phyloP scores from a whole-genome alignment of 2,797 vertebrate genomes.

The Coregonus ussuriensis region DNA sequence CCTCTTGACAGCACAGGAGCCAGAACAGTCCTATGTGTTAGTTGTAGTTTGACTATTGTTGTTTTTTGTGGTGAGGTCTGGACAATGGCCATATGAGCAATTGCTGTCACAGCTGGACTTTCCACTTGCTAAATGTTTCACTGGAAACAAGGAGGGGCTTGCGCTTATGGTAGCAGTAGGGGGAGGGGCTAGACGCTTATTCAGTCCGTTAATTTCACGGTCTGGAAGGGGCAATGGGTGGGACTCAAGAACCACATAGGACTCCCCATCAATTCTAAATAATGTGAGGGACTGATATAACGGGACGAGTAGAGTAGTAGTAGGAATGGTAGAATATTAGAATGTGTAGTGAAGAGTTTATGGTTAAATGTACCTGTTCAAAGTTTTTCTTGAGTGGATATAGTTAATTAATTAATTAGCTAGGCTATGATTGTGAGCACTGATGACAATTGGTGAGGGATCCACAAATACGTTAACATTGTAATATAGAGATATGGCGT shows the following conservation, averaged over 20 bases:
- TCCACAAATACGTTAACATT: not conserved
- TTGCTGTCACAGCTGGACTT: not conserved
- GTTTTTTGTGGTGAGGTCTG: not conserved
- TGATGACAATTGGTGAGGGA: not conserved
- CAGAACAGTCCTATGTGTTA: not conserved
- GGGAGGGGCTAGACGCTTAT: not conserved
- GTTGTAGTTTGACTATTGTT: not conserved
- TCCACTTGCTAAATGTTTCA: not conserved
- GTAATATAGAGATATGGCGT: not conserved
- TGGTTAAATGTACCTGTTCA: not conserved
- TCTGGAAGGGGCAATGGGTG: not conserved
- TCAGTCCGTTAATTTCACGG: not conserved
- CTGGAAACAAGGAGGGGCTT: not conserved
- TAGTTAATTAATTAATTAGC: not conserved
- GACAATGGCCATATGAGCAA: not conserved
- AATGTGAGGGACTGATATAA: not conserved
- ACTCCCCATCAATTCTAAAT: not conserved
- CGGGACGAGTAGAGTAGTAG: not conserved
- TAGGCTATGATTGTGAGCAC: not conserved
- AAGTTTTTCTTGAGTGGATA: not conserved
- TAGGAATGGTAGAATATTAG: not conserved
- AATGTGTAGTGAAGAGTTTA: no score
- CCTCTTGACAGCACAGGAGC: not conserved
- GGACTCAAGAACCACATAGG: not conserved
- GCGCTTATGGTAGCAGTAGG: not conserved